Evolutionary conservation across 2,797 vertebrate genomes (phyloP), one percentile per base, ranked within the genome.

Genomic region (Acanthurus leucopareius): DNA sequence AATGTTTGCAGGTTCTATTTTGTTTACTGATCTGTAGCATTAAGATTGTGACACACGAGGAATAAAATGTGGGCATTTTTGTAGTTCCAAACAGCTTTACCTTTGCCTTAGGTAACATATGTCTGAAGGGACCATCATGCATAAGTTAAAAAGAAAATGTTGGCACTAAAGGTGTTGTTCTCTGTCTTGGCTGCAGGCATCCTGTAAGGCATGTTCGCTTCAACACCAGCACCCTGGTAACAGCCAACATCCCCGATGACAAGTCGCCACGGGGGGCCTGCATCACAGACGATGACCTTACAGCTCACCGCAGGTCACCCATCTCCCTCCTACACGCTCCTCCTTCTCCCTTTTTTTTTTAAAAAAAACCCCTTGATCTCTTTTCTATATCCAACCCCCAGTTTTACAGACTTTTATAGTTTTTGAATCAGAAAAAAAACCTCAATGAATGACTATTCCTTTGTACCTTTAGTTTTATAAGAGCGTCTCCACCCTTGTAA

Each of bases 211-310:
- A 96, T 10, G 7, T 98, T 3, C 92, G 92, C 75, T 99, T 98
- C 87, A 93, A 95, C 85, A 92, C 87, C 66, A 97, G 97, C 88
- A 96, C 95, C 53, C 95, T 99, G 83, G 94, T 99, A 83, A 98
- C 98, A 0, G 98, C 97, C 79, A 97, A 99, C 85, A 87, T 99
- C 92, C 98, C 98, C 0, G 95, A 97, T 14, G 98, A 99, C 86
- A 97, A 96, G 84, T 94, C 63, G 2, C 96, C 97, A 2, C 95
- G 97, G 0, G 97, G 96, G 0, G 91, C 95, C 14, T 97, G 97
- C 94, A 95, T 97, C 92, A 94, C 85, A 2, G 96, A 97, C 2
- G 97, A 99, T 10, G 96, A 96, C 94, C 96, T 97, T 49, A 94
- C 97, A 0, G 91, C 96, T 3, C 97, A 99, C 91, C 93, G 97